Base-by-base conservation (phyloP, 2,797 vertebrate species). In the Sebastes minor region DNA sequence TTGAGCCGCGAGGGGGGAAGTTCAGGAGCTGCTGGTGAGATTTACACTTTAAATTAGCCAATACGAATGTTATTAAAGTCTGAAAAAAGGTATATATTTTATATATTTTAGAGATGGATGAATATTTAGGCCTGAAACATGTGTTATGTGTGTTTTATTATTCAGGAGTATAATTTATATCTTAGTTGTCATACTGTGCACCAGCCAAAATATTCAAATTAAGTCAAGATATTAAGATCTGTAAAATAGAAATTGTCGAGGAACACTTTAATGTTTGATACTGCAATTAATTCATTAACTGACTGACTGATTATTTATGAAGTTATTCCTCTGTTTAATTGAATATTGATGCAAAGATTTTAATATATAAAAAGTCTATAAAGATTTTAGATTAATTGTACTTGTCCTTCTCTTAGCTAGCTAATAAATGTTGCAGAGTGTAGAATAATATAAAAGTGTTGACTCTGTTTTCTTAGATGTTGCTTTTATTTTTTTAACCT, bases 1-100 rank as follows among this genome's bases (percentile, higher is more conserved):
- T 71, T 35, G 20, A 76, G 71, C 5, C 76, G 71, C 22, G 82
- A 86, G 52, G 75, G 83, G 23, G 85, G 88, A 70, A 83, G 69
- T 38, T 85, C 94, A 57, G 93, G 60, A 67, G 80, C 52, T 42
- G 80, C 85, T 68, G 49, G 49, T 52, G 20, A 52, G 49, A 52
- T 52, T 52, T 0, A 4, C 20, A 52, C 49, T 49, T 49, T 4
- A 49, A n/a, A 64, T 59, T 2, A 52, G 2, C 2, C 5, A n/a
- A 22, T 9, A 22, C 2, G 2, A 42, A 38, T n/a, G 8, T 56
- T 70, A 3, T 33, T 38, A 2, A 18, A 18, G 20, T 38, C 20
- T 42, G 30, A 35, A 66, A 46, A 32, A 2, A 4, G 18, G 18
- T 32, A n/a, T 32, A 32, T 62, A 33, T 33, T 35, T 35, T 20